Evolutionary conservation across 2,113 vertebrate genomes (phyloP), one percentile per base, ranked within the genome.

Genomic region (Stercorarius parasiticus): DNA sequence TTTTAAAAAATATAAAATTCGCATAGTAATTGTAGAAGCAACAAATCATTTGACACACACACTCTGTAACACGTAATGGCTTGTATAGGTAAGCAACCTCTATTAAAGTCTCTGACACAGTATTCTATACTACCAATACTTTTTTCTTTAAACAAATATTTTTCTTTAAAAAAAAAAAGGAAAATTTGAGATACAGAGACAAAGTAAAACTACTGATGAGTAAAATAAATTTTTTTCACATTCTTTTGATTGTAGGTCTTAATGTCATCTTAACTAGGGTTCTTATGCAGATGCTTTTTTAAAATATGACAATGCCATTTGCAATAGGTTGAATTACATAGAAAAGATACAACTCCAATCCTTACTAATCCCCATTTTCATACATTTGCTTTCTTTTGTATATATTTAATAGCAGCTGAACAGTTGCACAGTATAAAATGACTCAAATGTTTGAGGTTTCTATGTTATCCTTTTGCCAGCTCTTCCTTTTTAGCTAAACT

Each of bases 111-210:
- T 65, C n/a, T 78, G 58, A 23, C 17, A 77, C 2, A 4, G 2
- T 20, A 32, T 25, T 45, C 15, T 52, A 20, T 52, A 5, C 9
- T n/a, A 43, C 5, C 20, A 90, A 84, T 69, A 56, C 4, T 14
- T 17, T 61, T 77, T 69, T 36, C 1, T 27, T 86, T 21, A 7
- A 55, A 74, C 21, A 49, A 49, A 65, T 49, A 47, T 12, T 56
- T 77, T 69, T 34, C 1, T 27, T 86, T 21, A 5, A 53, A 80
- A 81, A 29, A 13, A 12, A 65, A 38, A 78, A 20, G 0, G 4
- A 36, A 67, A 59, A 25, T 50, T 55, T 43, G 3, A 77, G 10
- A 29, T 17, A 18, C 0, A 0, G 10, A 22, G 2, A 32, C 3
- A 13, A 74, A 61, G 85, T 59, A 23, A 62, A 70, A 25, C 6